These are phyloP conservation scores for Selene dorsalis DNA, from an alignment of 2,797 vertebrate genomes.

Conservation along the genomic window DNA sequence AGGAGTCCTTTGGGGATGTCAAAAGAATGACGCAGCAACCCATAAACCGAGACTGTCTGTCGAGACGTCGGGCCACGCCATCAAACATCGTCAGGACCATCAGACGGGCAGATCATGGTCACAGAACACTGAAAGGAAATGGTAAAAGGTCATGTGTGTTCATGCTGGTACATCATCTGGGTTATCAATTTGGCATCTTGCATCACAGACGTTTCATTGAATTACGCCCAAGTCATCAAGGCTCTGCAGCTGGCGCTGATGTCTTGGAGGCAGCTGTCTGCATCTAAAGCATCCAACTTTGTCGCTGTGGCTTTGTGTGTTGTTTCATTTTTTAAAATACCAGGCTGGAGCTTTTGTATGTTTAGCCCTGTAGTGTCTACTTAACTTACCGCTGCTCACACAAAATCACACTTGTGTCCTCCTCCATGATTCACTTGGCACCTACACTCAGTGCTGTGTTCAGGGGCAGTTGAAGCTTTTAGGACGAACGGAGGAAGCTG, in stretches of 20 bases:
- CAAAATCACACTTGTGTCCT: not conserved
- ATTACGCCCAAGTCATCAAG: constrained; percentile 35
- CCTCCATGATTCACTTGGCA: not conserved
- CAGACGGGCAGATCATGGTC: constrained; percentile 53
- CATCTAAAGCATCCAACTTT: constrained; percentile 5
- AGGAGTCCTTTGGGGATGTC: constrained; percentile 28
- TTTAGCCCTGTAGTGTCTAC: not conserved
- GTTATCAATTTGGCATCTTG: constrained; percentile 49
- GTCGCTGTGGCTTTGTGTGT: not conserved
- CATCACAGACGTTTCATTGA: constrained; percentile 49
- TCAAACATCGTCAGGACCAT: constrained; percentile 25
- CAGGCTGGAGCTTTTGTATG: not conserved
- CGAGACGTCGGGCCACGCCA: constrained; percentile 3
- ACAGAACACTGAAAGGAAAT: constrained; percentile 44
- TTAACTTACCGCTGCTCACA: not conserved
- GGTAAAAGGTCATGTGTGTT: constrained; percentile 43
- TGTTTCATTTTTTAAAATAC: not conserved
- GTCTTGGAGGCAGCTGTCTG: constrained; percentile 19
- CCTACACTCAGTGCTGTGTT: constrained; percentile 9
- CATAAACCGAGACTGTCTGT: constrained; percentile 25
- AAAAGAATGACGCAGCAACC: constrained; percentile 54
- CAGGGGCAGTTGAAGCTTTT: constrained; percentile 13
- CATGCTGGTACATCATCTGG: constrained; percentile 8
- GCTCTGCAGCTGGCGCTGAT: constrained; percentile 20
- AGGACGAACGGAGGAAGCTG: constrained; percentile 34